Evolutionary conservation across 2,113 vertebrate species (phyloP).

Genomic region (Macroglossus sobrinus): DNA sequence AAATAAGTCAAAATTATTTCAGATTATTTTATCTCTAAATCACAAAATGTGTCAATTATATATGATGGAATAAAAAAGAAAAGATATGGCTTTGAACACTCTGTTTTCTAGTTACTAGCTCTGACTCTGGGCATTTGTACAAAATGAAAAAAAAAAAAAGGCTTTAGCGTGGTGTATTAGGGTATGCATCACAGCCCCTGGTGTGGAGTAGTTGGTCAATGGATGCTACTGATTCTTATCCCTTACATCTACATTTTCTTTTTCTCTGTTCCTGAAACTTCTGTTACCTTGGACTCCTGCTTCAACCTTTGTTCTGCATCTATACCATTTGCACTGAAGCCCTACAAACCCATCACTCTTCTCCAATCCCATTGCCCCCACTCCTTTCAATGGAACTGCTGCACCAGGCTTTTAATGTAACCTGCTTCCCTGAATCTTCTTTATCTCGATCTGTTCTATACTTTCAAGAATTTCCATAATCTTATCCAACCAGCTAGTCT

Average conservation of each 20-base stretch:
- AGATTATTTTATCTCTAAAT: slow-evolving; percentile 4
- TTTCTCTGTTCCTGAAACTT: neutral
- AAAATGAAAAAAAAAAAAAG: neutral
- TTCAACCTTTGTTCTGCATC: neutral
- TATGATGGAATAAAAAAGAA: neutral
- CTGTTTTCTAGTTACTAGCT: neutral
- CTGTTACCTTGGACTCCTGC: neutral
- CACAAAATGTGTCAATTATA: neutral
- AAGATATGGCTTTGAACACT: neutral
- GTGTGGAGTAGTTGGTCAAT: neutral
- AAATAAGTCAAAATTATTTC: neutral
- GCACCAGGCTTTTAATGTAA: neutral
- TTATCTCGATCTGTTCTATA: neutral
- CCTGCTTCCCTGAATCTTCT: neutral
- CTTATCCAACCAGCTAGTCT: neutral
- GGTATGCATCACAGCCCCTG: neutral
- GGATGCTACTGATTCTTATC: neutral
- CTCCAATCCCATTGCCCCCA: neutral
- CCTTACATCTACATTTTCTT: neutral
- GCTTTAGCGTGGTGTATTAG: neutral
- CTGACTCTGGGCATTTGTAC: neutral
- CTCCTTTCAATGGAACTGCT: neutral
- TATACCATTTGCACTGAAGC: neutral
- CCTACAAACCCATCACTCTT: neutral
- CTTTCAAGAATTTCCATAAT: neutral